Conservation (phyloP, 2,888 invertebrate genomes). For the Campopleginae sp. region DNA sequence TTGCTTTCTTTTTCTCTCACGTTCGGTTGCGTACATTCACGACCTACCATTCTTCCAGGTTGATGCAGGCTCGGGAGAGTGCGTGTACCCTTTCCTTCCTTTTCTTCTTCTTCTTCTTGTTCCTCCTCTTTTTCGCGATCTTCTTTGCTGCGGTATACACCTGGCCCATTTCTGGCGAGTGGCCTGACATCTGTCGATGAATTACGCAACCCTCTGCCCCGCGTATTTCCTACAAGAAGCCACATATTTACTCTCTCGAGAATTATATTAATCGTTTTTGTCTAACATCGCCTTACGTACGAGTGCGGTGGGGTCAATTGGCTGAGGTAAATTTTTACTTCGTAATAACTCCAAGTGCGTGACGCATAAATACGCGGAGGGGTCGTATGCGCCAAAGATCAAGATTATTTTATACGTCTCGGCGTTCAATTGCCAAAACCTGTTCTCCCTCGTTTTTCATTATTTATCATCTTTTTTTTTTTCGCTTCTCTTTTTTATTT, state of each 20-base stretch:
- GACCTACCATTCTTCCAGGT: slow-evolving; percentile 56
- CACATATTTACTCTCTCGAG: background rate
- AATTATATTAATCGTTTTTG: background rate
- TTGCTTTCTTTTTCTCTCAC: slow-evolving; percentile 19
- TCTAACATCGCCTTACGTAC: background rate
- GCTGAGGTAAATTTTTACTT: background rate
- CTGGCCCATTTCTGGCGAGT: slow-evolving; percentile 57
- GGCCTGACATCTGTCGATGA: slow-evolving; percentile 68
- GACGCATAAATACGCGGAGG: background rate
- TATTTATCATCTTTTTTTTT: background rate
- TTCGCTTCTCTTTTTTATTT: background rate
- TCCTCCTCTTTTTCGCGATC: slow-evolving; percentile 39
- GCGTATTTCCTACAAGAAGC: background rate
- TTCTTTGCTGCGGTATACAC: slow-evolving; percentile 20
- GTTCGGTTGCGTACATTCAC: slow-evolving; percentile 15
- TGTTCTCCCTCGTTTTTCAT: background rate
- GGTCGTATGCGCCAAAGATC: background rate
- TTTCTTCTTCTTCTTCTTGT: slow-evolving; percentile 38
- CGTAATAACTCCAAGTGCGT: background rate
- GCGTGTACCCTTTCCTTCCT: slow-evolving; percentile 14
- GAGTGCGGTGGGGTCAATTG: background rate
- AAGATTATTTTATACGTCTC: slow-evolving; percentile 3
- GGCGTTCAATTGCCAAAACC: background rate
- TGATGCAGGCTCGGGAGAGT: slow-evolving; percentile 60
- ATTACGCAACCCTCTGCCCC: slow-evolving; percentile 62